These are phyloP conservation scores for Drosophila orena DNA, from an alignment of 1,140 invertebrate genomes.

Conservation along the genomic window DNA sequence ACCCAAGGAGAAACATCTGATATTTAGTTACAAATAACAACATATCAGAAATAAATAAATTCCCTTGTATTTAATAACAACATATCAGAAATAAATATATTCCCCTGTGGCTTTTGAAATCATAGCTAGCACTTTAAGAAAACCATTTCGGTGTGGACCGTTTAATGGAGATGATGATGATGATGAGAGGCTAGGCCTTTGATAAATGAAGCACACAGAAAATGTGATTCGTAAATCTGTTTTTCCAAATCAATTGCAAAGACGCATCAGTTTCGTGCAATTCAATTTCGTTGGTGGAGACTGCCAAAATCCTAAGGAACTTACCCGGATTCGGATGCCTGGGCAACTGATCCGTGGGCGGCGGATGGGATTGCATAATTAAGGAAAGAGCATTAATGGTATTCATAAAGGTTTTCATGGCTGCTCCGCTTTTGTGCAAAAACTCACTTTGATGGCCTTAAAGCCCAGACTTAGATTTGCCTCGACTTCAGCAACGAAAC, in stretches of 20 bases:
- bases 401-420: slow-evolving; percentile 61
- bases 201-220: slow-evolving; percentile 75
- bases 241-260: slow-evolving; percentile 49
- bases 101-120: neutral
- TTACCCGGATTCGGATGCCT: slow-evolving; percentile 79
- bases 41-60: slow-evolving; percentile 22
- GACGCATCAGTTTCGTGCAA: slow-evolving; percentile 25
- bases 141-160: slow-evolving; percentile 1
- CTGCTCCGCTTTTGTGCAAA: slow-evolving; percentile 21
- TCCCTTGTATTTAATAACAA: no score
- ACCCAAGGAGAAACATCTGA: no score
- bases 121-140: slow-evolving; percentile 8
- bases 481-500: slow-evolving; percentile 73
- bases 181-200: slow-evolving; percentile 40
- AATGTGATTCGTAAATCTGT: slow-evolving; percentile 67
- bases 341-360: slow-evolving; percentile 55
- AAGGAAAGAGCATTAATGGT: slow-evolving; percentile 57
- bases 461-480: slow-evolving; percentile 79
- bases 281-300: slow-evolving; percentile 22
- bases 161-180: neutral
- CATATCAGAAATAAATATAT: slow-evolving; percentile 16
- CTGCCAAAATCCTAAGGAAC: slow-evolving; percentile 38
- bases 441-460: slow-evolving; percentile 82
- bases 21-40: no score
- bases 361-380: slow-evolving; percentile 46